Evolutionary conservation across 2,888 invertebrate genomes (phyloP).

Genomic region (Tachina lurida): DNA sequence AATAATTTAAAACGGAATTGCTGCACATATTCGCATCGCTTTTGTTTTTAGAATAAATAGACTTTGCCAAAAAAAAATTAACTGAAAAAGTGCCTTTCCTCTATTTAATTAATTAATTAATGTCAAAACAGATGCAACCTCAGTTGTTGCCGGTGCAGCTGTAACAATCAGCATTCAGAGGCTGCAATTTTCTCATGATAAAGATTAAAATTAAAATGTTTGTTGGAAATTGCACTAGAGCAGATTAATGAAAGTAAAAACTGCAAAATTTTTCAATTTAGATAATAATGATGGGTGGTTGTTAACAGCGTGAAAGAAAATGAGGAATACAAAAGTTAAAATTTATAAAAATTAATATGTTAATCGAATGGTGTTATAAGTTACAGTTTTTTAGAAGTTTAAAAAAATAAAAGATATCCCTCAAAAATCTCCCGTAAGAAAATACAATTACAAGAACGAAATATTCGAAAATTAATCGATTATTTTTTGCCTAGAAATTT

Average conservation of each 20-base stretch:
- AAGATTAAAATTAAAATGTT: constrained; percentile 49
- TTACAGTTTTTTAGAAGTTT: too few relatives aligned
- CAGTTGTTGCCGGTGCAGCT: not conserved
- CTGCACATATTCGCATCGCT: too few relatives aligned
- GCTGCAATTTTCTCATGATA: constrained; percentile 21
- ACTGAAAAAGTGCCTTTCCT: not conserved
- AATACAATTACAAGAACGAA: too few relatives aligned
- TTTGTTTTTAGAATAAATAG: not conserved
- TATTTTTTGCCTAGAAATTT: too few relatives aligned
- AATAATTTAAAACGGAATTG: too few relatives aligned
- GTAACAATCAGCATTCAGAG: constrained; percentile 12
- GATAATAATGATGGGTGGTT: not conserved
- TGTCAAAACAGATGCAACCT: not conserved
- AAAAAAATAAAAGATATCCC: too few relatives aligned
- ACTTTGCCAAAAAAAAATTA: not conserved
- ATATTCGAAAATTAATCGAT: too few relatives aligned
- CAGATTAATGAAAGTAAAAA: constrained; percentile 27
- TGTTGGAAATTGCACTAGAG: constrained; percentile 43
- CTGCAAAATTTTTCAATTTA: constrained; percentile 16
- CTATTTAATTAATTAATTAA: constrained; percentile 47
- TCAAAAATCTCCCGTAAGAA: too few relatives aligned
- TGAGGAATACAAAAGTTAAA: not conserved
- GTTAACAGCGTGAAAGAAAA: constrained; percentile 7
- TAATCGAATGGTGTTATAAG: not conserved
- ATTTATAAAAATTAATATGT: not conserved